phyloP scores from a whole-genome alignment of 1,140 invertebrate genomes.

The Eumaeus atala region DNA sequence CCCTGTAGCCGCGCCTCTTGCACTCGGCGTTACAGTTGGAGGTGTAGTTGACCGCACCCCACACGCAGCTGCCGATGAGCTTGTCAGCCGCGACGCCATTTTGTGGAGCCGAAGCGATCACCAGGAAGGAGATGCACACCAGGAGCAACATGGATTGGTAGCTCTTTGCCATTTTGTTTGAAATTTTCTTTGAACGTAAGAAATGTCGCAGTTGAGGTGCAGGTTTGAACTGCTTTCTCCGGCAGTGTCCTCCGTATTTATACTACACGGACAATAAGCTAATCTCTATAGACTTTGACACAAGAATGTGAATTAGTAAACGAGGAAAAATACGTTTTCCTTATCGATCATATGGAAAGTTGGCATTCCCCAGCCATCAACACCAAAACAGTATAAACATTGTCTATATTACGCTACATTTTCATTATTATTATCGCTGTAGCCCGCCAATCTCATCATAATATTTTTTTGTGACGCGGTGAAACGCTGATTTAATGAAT shows the following conservation, averaged over 20 bases:
- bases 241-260: not conserved
- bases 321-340: not conserved
- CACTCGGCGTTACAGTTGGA: conserved; percentile 32
- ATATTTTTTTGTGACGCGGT: no score
- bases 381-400: no score
- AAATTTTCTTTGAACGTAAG: not conserved
- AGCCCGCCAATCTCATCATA: no score
- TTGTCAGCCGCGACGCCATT: conserved; percentile 15
- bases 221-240: not conserved
- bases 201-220: not conserved
- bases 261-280: not conserved
- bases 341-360: no score
- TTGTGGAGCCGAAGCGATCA: conserved; percentile 23
- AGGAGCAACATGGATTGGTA: conserved; percentile 20
- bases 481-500: no score
- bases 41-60: conserved; percentile 31
- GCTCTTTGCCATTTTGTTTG: conserved; percentile 11
- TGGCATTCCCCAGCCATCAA: no score
- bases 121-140: conserved; percentile 28
- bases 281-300: no score
- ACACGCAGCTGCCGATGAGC: conserved; percentile 32
- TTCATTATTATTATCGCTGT: no score
- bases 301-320: conserved; percentile 1
- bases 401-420: no score
- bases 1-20: conserved; percentile 27